These are phyloP conservation scores for Oryzaephilus surinamensis DNA, from an alignment of 1,140 invertebrate genomes.

Conservation along the genomic window DNA sequence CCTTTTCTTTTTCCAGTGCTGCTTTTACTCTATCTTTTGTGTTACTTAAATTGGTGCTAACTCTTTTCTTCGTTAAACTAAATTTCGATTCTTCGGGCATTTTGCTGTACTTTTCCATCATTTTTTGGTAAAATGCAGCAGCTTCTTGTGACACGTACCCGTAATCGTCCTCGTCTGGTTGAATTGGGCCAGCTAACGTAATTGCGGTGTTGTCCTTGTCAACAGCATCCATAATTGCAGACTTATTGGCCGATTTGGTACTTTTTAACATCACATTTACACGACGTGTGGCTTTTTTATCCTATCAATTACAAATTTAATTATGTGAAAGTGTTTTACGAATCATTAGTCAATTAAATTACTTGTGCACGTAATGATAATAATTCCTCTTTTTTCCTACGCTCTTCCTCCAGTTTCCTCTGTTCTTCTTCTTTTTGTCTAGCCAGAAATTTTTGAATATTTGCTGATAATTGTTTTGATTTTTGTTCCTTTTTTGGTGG, in stretches of 20 bases:
- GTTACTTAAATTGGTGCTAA: slow-evolving; percentile 45
- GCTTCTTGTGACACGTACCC: slow-evolving; percentile 77
- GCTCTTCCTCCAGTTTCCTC: slow-evolving; percentile 50
- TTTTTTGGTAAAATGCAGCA: slow-evolving; percentile 66
- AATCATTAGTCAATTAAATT: slow-evolving; percentile 33
- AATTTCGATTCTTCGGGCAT: slow-evolving; percentile 55
- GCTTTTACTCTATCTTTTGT: slow-evolving; percentile 63
- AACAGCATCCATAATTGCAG: slow-evolving; percentile 70
- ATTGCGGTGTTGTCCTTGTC: slow-evolving; percentile 66
- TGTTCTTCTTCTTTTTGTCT: slow-evolving; percentile 69
- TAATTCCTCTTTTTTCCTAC: slow-evolving; percentile 52
- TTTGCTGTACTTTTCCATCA: slow-evolving; percentile 72
- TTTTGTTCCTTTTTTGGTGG: slow-evolving; percentile 72
- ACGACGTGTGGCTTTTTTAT: slow-evolving; percentile 45
- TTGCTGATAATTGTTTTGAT: slow-evolving; percentile 55
- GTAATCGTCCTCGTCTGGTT: slow-evolving; percentile 84
- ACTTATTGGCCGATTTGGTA: slow-evolving; percentile 81
- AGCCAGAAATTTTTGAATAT: slow-evolving; percentile 72
- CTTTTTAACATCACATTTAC: slow-evolving; percentile 58
- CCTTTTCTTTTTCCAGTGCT: slow-evolving; percentile 53
- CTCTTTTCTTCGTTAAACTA: slow-evolving; percentile 31
- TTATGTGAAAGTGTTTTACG: background rate
- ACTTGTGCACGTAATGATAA: slow-evolving; percentile 62
- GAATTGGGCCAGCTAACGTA: slow-evolving; percentile 57
- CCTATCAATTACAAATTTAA: slow-evolving; percentile 27